phyloP scores from a whole-genome alignment of 2,888 invertebrate species.

The Cheilosia impressa region DNA sequence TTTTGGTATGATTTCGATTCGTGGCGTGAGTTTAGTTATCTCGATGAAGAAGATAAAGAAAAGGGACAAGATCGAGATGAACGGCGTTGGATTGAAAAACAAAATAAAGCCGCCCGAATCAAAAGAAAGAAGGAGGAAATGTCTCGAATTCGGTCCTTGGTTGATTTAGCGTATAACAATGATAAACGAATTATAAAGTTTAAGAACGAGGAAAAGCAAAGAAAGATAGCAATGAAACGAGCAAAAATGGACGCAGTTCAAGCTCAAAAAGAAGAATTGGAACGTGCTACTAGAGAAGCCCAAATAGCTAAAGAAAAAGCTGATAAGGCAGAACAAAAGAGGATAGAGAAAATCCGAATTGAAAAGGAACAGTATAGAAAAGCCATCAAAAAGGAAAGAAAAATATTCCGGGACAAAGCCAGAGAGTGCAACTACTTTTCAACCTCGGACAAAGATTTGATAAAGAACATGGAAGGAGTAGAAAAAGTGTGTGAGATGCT shows the following conservation, averaged over 20 bases:
- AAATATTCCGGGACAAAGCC: constrained; percentile 90
- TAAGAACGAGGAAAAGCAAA: constrained; percentile 96
- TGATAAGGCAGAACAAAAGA: constrained; percentile 92
- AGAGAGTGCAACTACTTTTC: constrained; percentile 93
- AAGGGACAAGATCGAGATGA: constrained; percentile 98
- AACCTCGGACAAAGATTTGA: constrained; percentile 88
- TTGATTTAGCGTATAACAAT: constrained; percentile 96
- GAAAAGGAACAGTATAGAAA: constrained; percentile 94
- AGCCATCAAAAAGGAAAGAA: constrained; percentile 93
- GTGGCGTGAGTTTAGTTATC: constrained; percentile 99
- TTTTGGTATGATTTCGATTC: constrained; percentile 99
- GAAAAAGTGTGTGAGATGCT: constrained; percentile 95
- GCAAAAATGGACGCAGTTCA: constrained; percentile 94
- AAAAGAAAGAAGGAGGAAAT: constrained; percentile 99
- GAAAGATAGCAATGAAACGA: constrained; percentile 93
- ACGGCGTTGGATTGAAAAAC: constrained; percentile 98
- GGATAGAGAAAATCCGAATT: constrained; percentile 91
- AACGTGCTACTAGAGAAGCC: constrained; percentile 89
- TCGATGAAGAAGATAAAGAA: constrained; percentile 99
- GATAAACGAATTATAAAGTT: constrained; percentile 97
- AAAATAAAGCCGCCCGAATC: constrained; percentile 96
- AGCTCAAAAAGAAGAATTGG: constrained; percentile 93
- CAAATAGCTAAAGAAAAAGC: constrained; percentile 90
- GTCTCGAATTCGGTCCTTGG: constrained; percentile 93
- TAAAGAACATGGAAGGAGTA: constrained; percentile 94